Evolutionary conservation across 2,888 invertebrate genomes (phyloP), one percentile per base, ranked within the genome.

Genomic region (Sycophila texana): DNA sequence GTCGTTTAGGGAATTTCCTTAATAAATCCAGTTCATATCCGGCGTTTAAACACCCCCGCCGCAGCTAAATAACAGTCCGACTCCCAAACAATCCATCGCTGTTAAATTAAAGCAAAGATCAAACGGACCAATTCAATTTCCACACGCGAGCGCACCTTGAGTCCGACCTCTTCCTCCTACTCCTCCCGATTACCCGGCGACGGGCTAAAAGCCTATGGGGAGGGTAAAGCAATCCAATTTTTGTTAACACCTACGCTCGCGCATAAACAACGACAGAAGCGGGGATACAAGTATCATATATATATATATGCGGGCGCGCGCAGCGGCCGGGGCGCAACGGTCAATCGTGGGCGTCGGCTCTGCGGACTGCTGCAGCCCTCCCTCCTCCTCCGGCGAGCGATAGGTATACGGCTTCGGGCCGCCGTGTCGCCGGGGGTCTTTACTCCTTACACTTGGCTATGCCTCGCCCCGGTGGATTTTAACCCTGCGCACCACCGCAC

Each of bases 381-480:
- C n/a, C 18, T 7, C 10, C 1, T 26, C 7, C 61, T 1, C 14
- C 22, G 14, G 26, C 57, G 39, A 26, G n/a, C 53, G 72, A 7
- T 61, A n/a, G 71, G n/a, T 26, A n/a, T 77, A 73, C 22, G 73
- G 73, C 78, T 73, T 78, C 73, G 47, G 61, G 4, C 63, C 65
- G 39, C 22, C 20, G 60, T n/a, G 20, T 30, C 57, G 39, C 22
- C 47, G 49, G 81, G 82, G 83, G 81, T 83, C 82, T 83, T 83
- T 83, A 80, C 83, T 82, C 84, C 82, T 83, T 83, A 81, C 82
- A 81, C 83, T 82, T 82, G 79, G 79, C 78, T 81, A 77, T 82
- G 39, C 63, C 39, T 39, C 18, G 13, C n/a, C 79, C 57, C 68
- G 79, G 80, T 30, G 39, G 63, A 16, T 51, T 3, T 58, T n/a